Evolutionary conservation across 1,140 invertebrate genomes (phyloP).

Genomic region (Ips typographus): DNA sequence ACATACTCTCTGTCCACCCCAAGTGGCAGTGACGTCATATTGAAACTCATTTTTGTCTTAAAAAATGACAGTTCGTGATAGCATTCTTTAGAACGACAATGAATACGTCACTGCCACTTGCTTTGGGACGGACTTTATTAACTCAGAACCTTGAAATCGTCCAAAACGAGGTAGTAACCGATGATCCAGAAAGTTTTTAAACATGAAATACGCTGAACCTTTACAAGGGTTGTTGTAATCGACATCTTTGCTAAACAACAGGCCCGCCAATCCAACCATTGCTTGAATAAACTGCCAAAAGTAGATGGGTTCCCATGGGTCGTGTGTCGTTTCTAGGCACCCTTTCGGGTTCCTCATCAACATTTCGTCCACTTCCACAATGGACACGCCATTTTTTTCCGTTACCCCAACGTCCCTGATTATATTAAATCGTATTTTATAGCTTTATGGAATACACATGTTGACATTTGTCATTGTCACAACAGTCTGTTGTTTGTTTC

Average conservation of each 20-base stretch:
- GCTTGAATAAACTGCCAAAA: slow-evolving; percentile 62
- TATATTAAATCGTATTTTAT: too few relatives aligned
- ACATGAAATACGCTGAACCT: slow-evolving; percentile 53
- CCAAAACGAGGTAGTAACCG: slow-evolving; percentile 52
- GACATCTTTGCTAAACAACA: slow-evolving; percentile 47
- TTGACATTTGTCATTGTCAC: too few relatives aligned
- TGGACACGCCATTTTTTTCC: slow-evolving; percentile 53
- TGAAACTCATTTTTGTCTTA: too few relatives aligned
- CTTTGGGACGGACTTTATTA: too few relatives aligned
- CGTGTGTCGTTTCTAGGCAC: slow-evolving; percentile 51
- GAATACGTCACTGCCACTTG: too few relatives aligned
- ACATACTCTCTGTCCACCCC: not conserved
- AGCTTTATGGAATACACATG: too few relatives aligned
- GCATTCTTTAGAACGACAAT: too few relatives aligned
- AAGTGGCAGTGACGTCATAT: not conserved
- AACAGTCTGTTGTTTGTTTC: too few relatives aligned
- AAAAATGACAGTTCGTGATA: too few relatives aligned
- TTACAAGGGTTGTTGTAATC: slow-evolving; percentile 8
- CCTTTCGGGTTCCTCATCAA: slow-evolving; percentile 53
- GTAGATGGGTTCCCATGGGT: slow-evolving; percentile 61
- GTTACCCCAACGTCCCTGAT: slow-evolving; percentile 49
- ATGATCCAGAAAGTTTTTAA: slow-evolving; percentile 55
- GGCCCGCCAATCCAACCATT: slow-evolving; percentile 55
- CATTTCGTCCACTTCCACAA: slow-evolving; percentile 55
- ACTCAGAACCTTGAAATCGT: slow-evolving; percentile 50